A percentile compares a stretch with the other conserved stretches of the same genome.
Evolutionary conservation across 2,797 vertebrate genomes (phyloP).

Genomic region (Rhincodon typus): DNA sequence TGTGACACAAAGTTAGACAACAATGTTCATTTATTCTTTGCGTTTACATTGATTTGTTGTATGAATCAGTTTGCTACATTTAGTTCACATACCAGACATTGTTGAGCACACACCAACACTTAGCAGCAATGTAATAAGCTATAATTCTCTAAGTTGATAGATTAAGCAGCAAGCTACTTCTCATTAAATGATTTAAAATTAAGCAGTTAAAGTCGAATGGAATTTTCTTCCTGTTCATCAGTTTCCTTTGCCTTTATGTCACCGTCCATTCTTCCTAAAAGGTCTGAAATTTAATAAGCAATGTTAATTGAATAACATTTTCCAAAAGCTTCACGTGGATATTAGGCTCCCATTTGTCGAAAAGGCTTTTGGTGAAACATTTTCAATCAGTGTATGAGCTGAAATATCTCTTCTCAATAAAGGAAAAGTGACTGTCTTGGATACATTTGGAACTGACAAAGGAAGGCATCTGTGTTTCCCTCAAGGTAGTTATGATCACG

Average conservation of each 20-base stretch:
- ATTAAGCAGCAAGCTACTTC: not conserved
- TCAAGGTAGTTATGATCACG: too few species aligned
- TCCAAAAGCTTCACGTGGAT: not conserved
- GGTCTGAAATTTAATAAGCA: not conserved
- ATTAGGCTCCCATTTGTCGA: not conserved
- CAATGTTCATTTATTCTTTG: not conserved
- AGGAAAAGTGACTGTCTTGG: not conserved
- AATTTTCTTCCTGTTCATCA: not conserved
- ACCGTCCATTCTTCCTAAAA: not conserved
- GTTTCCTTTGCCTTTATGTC: not conserved
- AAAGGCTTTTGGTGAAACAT: not conserved
- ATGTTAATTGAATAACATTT: not conserved
- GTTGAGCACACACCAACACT: too few species aligned
- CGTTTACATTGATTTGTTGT: not conserved
- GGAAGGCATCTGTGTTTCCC: not conserved
- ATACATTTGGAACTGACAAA: not conserved
- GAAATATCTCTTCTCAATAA: not conserved
- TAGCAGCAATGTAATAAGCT: not conserved
- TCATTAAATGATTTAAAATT: not conserved
- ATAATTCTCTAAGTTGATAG: too few species aligned
- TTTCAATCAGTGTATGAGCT: not conserved
- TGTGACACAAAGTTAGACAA: not conserved
- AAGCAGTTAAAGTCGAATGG: not conserved
- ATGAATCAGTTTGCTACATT: not conserved
- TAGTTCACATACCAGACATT: not conserved